Base-by-base conservation (phyloP, 2,888 invertebrate genomes). In the Dicranocentrus wangi region DNA sequence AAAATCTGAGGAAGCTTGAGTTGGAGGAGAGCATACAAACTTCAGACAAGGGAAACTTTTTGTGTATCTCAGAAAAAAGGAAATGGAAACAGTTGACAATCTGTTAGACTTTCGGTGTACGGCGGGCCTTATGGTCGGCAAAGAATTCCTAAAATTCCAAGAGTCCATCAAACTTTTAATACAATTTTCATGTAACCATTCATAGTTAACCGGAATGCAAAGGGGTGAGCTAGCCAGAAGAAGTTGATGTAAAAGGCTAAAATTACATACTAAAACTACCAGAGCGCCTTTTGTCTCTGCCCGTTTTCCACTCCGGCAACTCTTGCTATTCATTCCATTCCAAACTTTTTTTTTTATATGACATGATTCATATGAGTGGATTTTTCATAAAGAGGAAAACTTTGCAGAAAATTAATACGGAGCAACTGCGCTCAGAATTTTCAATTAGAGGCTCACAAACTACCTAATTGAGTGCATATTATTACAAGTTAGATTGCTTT, bases 151-250 rank as follows among this genome's bases (percentile, higher is more conserved):
- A 43, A 72, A 72, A 72, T 72, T 61, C 72, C 28, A 21, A 47
- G 51, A 63, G 43, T 72, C 51, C 63, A 51, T 63, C 61, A 63
- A 72, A 72, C 72, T 72, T 72, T 72, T 72, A 61, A 72, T 61
- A 63, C 61, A 72, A 63, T 63, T 72, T 72, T 17, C 51, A 63
- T 63, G 61, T 51, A 19, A 10, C 15, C 23, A 55, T 23, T 21
- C 55, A 55, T 13, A 5, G n/a, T 15, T n/a, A 47, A n/a, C 25
- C 25, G 25, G 25, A 25, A 8, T 55, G 25, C 21, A 55, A 55
- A 55, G 55, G 10, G 10, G 32, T 32, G 32, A 32, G 32, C 32
- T 32, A 32, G n/a, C n/a, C n/a, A 7, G 32, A 32, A 10, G 5
- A 7, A 32, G 3, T 32, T 32, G 5, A 32, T 32, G 32, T 32